Evolutionary conservation across 2,888 invertebrate species (phyloP).

Genomic region (Ischnura elegans): DNA sequence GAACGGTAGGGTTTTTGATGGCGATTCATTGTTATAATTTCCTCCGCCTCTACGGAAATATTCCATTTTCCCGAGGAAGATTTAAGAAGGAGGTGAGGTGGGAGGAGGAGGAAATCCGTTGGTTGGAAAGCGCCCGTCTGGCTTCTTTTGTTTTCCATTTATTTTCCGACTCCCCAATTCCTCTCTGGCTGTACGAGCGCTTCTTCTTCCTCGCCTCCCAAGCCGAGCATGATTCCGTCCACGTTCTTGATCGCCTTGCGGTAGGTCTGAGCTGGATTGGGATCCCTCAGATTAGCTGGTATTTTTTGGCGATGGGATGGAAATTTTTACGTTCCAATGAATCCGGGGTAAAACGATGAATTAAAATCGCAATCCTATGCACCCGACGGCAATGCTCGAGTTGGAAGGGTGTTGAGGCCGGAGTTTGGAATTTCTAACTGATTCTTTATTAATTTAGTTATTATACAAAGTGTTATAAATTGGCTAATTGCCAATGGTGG

Average conservation of each 20-base stretch:
- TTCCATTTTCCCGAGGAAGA: not conserved
- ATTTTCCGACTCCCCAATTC: not conserved
- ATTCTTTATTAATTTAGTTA: too few species aligned
- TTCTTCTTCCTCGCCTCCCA: not conserved
- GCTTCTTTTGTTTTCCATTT: slow-evolving; percentile 22
- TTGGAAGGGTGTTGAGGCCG: too few species aligned
- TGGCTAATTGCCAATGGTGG: too few species aligned
- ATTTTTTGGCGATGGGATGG: not conserved
- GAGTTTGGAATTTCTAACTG: not conserved
- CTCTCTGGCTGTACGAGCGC: not conserved
- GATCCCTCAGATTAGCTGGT: not conserved
- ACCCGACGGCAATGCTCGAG: not conserved
- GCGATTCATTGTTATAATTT: slow-evolving; percentile 8
- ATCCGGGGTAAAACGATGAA: not conserved
- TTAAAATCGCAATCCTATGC: not conserved
- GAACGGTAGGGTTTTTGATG: not conserved
- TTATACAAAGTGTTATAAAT: too few species aligned
- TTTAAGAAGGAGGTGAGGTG: not conserved
- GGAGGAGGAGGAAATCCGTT: not conserved
- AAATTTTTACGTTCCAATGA: not conserved
- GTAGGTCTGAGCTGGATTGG: not conserved
- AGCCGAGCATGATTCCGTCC: not conserved
- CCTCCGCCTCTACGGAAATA: not conserved
- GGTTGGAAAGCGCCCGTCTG: not conserved
- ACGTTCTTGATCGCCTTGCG: not conserved